Base-by-base conservation (phyloP, 2,113 vertebrate genomes). In the Tetrao urogallus region DNA sequence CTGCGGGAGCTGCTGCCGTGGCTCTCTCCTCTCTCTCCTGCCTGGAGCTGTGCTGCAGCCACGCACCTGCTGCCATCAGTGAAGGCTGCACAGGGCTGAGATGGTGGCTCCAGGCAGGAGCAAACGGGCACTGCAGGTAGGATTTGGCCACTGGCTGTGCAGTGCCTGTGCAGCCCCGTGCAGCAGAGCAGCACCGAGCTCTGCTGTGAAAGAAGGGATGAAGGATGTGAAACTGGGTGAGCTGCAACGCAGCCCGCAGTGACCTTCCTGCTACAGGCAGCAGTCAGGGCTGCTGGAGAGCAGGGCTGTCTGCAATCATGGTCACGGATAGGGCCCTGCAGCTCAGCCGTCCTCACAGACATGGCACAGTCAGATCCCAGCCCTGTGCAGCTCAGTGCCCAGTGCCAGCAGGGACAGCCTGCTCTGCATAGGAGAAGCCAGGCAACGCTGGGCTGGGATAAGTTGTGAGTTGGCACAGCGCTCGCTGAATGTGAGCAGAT, bases 171-270 rank as follows among this genome's bases (percentile, higher is more conserved):
- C 27, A 12, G 75, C 50, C 14, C 30, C 43, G 1, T 28, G 40
- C 38, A 40, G 63, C 63, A 30, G 18, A 5, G 27, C 63, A 30
- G 63, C 5, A 27, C 42, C 0, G 1, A 27, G 54, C 76, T n/a
- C 34, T 27, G 64, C 30, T 40, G 67, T 2, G 1, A n/a, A 18
- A 34, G 7, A 5, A 10, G 0, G 2, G 34, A 8, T 0, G 1
- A 63, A 65, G 88, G 88, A 93, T 87, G 79, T 90, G 88, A 91
- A 93, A 93, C 67, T 54, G 83, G 48, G 73, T 6, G 36, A 65
- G 48, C n/a, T 20, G 73, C 12, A 28, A 36, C 4, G 28, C 13
- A 50, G 34, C 28, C 47, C 36, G 1, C 32, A 18, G 61, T 36
- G 27, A 11, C 83, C 72, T 78, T 74, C 32, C 42, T 87, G 66